phyloP scores from a whole-genome alignment of 2,888 invertebrate species.

The Aphrophora alni region DNA sequence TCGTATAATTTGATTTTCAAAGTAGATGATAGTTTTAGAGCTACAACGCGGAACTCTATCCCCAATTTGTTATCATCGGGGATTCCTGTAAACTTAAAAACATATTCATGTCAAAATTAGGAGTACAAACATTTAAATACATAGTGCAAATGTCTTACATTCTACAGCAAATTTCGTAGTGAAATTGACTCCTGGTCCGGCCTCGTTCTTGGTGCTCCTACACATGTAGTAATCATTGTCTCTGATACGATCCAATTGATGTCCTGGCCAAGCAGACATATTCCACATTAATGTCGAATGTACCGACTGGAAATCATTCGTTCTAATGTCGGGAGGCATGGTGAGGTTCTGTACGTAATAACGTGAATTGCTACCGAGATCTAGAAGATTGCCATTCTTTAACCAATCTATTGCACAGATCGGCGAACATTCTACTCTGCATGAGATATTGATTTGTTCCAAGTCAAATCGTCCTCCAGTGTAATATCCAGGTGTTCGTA shows the following conservation, averaged over 20 bases:
- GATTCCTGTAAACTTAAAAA: no score
- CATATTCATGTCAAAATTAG: no score
- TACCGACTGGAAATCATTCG: slow-evolving; percentile 82
- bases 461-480: slow-evolving; percentile 72
- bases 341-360: slow-evolving; percentile 74
- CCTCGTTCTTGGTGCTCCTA: slow-evolving; percentile 76
- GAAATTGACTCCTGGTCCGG: slow-evolving; percentile 81
- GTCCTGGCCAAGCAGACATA: slow-evolving; percentile 82
- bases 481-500: slow-evolving; percentile 81
- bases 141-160: slow-evolving; percentile 77
- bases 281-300: slow-evolving; percentile 90
- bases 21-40: no score
- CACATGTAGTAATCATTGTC: slow-evolving; percentile 87
- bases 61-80: no score
- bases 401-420: slow-evolving; percentile 85
- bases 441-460: slow-evolving; percentile 71
- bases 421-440: slow-evolving; percentile 89
- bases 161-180: slow-evolving; percentile 87
- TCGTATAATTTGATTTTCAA: no score
- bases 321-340: slow-evolving; percentile 75
- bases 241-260: slow-evolving; percentile 74
- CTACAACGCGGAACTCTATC: no score
- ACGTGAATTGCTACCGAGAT: slow-evolving; percentile 54
- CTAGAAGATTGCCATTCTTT: slow-evolving; percentile 76
- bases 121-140: no score